phyloP scores from a whole-genome alignment of 2,113 vertebrate species.

The Drymodes brunneopygia region DNA sequence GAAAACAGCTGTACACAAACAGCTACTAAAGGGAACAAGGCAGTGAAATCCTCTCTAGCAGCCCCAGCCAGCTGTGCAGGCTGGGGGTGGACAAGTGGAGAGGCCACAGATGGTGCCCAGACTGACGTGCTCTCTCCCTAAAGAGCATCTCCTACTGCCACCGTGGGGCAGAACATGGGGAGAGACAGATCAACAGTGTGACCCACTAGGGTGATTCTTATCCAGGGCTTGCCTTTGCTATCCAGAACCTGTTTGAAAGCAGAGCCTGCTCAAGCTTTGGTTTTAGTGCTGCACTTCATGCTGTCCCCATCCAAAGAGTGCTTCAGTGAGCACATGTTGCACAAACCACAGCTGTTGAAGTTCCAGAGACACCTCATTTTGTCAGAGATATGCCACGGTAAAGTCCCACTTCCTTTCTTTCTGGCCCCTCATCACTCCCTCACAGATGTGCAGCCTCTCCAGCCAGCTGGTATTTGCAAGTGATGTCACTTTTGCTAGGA shows the following conservation, averaged over 20 bases:
- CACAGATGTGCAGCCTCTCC: background rate
- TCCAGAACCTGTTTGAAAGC: background rate
- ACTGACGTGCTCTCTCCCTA: rapidly evolving
- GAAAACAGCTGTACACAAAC: background rate
- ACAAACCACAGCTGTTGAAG: background rate
- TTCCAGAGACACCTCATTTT: background rate
- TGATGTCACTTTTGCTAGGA: background rate
- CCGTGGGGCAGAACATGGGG: rapidly evolving
- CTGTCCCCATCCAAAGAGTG: background rate
- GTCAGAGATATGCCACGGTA: background rate
- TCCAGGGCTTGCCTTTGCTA: background rate
- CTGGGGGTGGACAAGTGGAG: background rate
- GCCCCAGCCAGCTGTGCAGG: rapidly evolving
- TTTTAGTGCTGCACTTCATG: background rate
- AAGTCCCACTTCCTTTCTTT: background rate
- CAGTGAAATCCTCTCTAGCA: background rate
- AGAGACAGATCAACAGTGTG: background rate
- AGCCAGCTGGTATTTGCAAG: background rate
- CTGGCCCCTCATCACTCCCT: background rate
- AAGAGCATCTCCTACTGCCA: background rate
- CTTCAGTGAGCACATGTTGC: background rate
- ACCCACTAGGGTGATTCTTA: background rate
- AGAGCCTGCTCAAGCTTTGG: rapidly evolving
- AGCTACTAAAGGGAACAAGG: background rate
- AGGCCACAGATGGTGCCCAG: background rate